Evolutionary conservation across 2,888 invertebrate species (phyloP).

Genomic region (Temnothorax unifasciatus): DNA sequence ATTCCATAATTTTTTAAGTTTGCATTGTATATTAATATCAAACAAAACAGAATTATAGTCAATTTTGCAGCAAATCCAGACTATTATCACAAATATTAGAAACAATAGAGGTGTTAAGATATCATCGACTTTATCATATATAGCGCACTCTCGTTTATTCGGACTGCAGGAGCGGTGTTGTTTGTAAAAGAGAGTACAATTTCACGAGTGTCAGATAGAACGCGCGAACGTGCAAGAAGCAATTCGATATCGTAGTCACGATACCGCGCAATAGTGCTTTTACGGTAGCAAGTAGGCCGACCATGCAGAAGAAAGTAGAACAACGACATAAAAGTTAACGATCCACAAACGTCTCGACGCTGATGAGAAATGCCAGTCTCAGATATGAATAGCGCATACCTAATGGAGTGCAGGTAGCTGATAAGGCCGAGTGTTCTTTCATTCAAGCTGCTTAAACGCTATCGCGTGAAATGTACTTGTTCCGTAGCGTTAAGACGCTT

Average conservation of each 20-base stretch:
- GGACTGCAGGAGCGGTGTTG: neutral
- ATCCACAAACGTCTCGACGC: slow-evolving; percentile 57
- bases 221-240: slow-evolving; percentile 43
- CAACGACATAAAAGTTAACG: slow-evolving; percentile 61
- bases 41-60: neutral
- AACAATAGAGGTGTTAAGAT: neutral
- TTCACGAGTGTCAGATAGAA: slow-evolving; percentile 38
- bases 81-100: neutral
- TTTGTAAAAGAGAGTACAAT: slow-evolving; percentile 16
- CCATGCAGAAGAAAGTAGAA: slow-evolving; percentile 53
- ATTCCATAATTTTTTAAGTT: neutral
- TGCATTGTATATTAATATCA: neutral
- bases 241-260: slow-evolving; percentile 57
- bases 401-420: slow-evolving; percentile 29
- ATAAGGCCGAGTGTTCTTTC: slow-evolving; percentile 29
- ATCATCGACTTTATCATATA: neutral
- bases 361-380: slow-evolving; percentile 51
- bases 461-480: slow-evolving; percentile 42
- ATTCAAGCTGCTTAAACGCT: slow-evolving; percentile 26
- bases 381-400: slow-evolving; percentile 42
- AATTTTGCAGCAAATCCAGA: neutral
- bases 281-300: slow-evolving; percentile 48
- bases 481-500: slow-evolving; percentile 1
- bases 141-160: neutral
- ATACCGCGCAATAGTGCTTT: slow-evolving; percentile 40